These are phyloP conservation scores for Pseudococcus viburni DNA, from an alignment of 2,888 invertebrate species.

Conservation along the genomic window DNA sequence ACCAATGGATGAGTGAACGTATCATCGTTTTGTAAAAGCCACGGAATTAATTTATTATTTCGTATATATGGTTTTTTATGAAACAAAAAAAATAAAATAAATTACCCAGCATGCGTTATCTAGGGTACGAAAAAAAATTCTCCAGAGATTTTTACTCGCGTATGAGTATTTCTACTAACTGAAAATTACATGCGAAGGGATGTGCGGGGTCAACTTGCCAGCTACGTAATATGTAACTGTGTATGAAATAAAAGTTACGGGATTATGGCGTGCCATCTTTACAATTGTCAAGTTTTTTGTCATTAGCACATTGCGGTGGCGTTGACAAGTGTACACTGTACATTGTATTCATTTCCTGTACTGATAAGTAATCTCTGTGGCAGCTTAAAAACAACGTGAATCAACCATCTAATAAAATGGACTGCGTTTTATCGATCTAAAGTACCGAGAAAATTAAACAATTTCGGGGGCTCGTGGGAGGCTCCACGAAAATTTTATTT, in stretches of 20 bases:
- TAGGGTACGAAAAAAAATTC: slow-evolving; percentile 16
- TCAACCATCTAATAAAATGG: background rate
- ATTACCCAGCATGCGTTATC: slow-evolving; percentile 48
- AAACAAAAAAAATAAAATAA: slow-evolving; percentile 23
- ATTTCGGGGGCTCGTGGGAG: background rate
- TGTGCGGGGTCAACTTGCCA: background rate
- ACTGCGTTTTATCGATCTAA: background rate
- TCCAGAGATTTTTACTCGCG: slow-evolving; percentile 37
- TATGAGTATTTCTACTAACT: slow-evolving; percentile 11
- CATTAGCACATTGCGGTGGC: background rate
- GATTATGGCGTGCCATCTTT: slow-evolving; percentile 1
- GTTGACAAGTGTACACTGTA: slow-evolving; percentile 14
- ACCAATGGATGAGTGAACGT: slow-evolving; percentile 21
- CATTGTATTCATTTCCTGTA: slow-evolving; percentile 18
- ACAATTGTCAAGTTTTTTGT: slow-evolving; percentile 12
- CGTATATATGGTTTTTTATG: slow-evolving; percentile 41
- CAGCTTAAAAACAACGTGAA: background rate
- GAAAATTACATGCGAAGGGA: background rate
- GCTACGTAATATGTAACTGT: background rate
- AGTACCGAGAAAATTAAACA: background rate
- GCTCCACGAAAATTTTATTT: background rate
- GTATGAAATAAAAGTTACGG: background rate
- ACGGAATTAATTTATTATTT: slow-evolving; percentile 24
- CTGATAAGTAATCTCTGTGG: slow-evolving; percentile 3
- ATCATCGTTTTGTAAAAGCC: slow-evolving; percentile 10